Percentiles rank a stretch among this genome's conserved stretches.
phyloP scores from a whole-genome alignment of 2,888 invertebrate genomes.

The Drosophila incognita region DNA sequence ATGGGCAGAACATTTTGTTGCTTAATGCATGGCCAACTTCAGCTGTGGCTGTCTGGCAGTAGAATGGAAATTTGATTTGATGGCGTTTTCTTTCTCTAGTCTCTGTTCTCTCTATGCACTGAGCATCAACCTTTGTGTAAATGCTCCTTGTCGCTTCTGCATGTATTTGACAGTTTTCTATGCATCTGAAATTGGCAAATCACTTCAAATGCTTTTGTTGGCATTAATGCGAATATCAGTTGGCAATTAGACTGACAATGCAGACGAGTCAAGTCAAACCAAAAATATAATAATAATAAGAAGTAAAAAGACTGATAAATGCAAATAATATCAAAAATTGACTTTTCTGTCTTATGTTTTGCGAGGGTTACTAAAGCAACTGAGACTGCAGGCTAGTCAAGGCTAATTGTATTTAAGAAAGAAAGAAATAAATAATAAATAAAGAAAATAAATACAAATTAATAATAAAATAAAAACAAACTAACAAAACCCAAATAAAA shows the following conservation, averaged over 20 bases:
- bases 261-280: not conserved
- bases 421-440: not conserved
- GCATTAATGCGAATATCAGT: not conserved
- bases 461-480: not conserved
- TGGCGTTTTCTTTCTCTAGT: slow-evolving; percentile 12
- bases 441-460: not conserved
- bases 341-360: too few species aligned
- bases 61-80: slow-evolving; percentile 39
- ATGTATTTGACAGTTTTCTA: not conserved
- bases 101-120: not conserved
- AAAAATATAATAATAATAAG: not conserved
- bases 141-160: not conserved
- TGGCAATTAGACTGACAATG: not conserved
- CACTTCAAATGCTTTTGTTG: not conserved
- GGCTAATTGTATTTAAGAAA: not conserved
- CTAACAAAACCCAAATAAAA: too few species aligned
- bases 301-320: not conserved
- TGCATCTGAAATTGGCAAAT: slow-evolving; percentile 3
- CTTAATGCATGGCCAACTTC: slow-evolving; percentile 31
- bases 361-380: too few species aligned
- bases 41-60: slow-evolving; percentile 25
- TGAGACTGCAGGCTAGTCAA: not conserved
- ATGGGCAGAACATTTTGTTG: slow-evolving; percentile 28
- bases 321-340: not conserved
- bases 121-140: not conserved